Evolutionary conservation across 2,888 invertebrate genomes (phyloP).

Genomic region (Tribolium freemani): DNA sequence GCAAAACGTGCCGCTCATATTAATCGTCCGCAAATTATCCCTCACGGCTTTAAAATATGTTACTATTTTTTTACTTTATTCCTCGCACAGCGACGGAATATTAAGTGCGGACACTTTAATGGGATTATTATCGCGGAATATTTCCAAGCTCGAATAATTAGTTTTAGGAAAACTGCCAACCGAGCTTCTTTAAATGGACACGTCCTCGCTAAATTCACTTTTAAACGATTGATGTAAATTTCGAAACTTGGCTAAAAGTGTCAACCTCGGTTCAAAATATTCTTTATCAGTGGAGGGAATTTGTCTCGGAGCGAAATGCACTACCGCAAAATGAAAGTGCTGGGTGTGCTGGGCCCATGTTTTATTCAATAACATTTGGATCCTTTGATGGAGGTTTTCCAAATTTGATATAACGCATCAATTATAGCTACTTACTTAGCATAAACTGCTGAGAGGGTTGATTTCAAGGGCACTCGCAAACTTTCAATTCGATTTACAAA

Average conservation of each 20-base stretch:
- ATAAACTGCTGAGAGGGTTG: conserved; percentile 1
- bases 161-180: conserved; percentile 14
- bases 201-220: conserved; percentile 11
- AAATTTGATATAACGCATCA: conserved; percentile 19
- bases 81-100: conserved; percentile 2
- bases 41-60: conserved; percentile 30
- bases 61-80: conserved; percentile 23
- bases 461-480: conserved; percentile 3
- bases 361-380: conserved; percentile 17
- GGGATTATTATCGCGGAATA: conserved; percentile 27
- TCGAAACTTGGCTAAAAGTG: not conserved
- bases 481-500: conserved; percentile 4
- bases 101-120: conserved; percentile 12
- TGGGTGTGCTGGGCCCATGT: conserved; percentile 15
- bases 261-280: not conserved
- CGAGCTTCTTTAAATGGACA: conserved; percentile 9
- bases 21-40: conserved; percentile 28
- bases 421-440: conserved; percentile 4
- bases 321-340: conserved; percentile 15
- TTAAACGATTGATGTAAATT: conserved; percentile 17
- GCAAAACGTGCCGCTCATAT: conserved; percentile 53
- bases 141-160: conserved; percentile 14
- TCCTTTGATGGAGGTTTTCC: conserved; percentile 22
- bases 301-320: conserved; percentile 13
- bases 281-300: conserved; percentile 3